Base-by-base conservation (phyloP, 2,113 vertebrate genomes). In the Pedetes capensis region DNA sequence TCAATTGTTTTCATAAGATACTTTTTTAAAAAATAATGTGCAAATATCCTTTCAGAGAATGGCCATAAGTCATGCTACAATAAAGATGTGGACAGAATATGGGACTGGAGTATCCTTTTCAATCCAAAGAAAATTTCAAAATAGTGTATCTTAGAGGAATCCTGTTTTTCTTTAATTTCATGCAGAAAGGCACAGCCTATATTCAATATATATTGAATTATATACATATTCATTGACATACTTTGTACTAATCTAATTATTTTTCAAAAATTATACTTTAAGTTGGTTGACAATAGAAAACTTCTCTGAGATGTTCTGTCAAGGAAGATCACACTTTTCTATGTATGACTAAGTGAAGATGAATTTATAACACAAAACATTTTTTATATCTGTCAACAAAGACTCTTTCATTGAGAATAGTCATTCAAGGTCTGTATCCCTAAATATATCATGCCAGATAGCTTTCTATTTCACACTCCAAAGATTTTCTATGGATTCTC, bases 331-430 rank as follows among this genome's bases (percentile, higher is more conserved):
- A 86, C 1, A 64, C 0, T 51, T 95, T 90, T 83, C 29, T 92
- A 51, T 64, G 55, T 64, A 95, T 92, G 9, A 57, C 22, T 66
- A 92, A 76, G 4, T 68, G 68, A 91, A 93, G 12, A 92, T 85
- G 14, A 92, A 92, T 90, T 93, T 22, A 87, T 72, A 81, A 78
- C 5, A 86, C 4, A 61, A 74, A 37, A 85, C n/a, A 80, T 72
- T 93, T 95, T n/a, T 87, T 82, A 55, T 47, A 93, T 92, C 6
- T 74, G n/a, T 82, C 22, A 91, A 89, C 16, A 90, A 82, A 74
- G 32, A 88, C 32, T 66, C 37, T 63, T 72, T 87, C 44, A 64
- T 16, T 88, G 44, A 51, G 37, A 94, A 89, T n/a, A 88, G 32
- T 82, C n/a, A 87, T 57, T 96, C 47, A 83, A 84, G 34, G 6